These are phyloP conservation scores for Drosophila heteroneura DNA, from an alignment of 2,888 invertebrate genomes.

Conservation along the genomic window DNA sequence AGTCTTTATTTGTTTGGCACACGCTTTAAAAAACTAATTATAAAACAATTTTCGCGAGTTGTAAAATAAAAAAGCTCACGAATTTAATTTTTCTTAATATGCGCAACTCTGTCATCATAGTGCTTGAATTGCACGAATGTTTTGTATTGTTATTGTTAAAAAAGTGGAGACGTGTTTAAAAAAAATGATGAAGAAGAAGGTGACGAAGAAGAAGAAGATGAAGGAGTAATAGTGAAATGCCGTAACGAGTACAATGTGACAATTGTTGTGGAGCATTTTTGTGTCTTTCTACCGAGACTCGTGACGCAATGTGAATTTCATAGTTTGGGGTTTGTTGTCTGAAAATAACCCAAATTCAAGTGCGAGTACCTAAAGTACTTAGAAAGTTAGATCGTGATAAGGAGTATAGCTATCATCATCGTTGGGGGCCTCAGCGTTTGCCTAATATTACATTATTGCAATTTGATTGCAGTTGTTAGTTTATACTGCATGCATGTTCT, in stretches of 20 bases:
- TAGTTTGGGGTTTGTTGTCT: constrained; percentile 2
- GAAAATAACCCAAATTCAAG: constrained; percentile 31
- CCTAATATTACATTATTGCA: constrained; percentile 14
- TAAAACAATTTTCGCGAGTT: constrained; percentile 45
- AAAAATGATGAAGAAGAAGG: constrained; percentile 12
- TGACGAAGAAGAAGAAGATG: constrained; percentile 4
- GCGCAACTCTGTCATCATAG: constrained; percentile 26
- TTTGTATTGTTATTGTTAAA: constrained; percentile 48
- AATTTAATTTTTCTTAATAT: constrained; percentile 54
- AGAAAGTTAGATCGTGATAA: constrained; percentile 50
- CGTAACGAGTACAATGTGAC: constrained; percentile 69
- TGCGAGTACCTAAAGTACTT: constrained; percentile 6
- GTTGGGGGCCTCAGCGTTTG: constrained; percentile 10
- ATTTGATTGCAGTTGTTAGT: constrained; percentile 1
- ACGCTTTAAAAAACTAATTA: constrained; percentile 17
- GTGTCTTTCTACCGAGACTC: constrained; percentile 13
- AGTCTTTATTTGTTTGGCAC: constrained; percentile 19
- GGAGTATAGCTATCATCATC: constrained; percentile 9
- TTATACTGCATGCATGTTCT: not conserved
- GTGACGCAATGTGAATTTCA: constrained; percentile 46
- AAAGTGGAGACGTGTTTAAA: constrained; percentile 36
- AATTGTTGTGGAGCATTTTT: constrained; percentile 62
- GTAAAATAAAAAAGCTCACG: constrained; percentile 13
- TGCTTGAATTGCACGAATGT: constrained; percentile 42
- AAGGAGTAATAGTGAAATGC: constrained; percentile 57